phyloP scores from a whole-genome alignment of 2,888 invertebrate species.

The Agonum fuliginosum region DNA sequence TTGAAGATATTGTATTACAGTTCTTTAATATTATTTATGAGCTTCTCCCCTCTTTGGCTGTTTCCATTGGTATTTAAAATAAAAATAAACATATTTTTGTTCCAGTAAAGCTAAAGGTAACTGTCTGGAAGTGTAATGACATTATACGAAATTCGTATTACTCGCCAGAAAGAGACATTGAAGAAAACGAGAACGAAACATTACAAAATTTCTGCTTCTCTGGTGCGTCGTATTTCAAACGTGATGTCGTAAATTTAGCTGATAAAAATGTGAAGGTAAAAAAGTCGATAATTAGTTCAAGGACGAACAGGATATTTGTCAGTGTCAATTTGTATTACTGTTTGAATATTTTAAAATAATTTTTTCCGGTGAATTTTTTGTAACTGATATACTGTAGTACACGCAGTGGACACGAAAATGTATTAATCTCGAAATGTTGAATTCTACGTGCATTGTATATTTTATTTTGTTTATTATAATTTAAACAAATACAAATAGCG shows the following conservation, averaged over 20 bases:
- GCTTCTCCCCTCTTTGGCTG: background rate
- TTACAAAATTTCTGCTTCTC: background rate
- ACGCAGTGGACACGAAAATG: background rate
- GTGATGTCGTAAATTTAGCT: conserved; percentile 22
- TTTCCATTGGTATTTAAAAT: conserved; percentile 5
- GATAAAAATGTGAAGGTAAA: conserved; percentile 13
- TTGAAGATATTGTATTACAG: conserved; percentile 30
- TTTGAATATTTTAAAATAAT: conserved; percentile 29
- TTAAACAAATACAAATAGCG: background rate
- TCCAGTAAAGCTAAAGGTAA: conserved; percentile 25
- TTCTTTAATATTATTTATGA: conserved; percentile 38
- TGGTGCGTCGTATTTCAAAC: conserved; percentile 16
- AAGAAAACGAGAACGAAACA: conserved; percentile 14
- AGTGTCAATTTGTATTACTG: conserved; percentile 14
- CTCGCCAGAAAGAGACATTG: conserved; percentile 7
- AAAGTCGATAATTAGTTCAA: conserved; percentile 31
- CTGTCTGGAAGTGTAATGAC: conserved; percentile 26
- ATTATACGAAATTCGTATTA: conserved; percentile 25
- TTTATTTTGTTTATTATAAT: background rate
- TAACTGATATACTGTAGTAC: conserved; percentile 7
- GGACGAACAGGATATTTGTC: conserved; percentile 5
- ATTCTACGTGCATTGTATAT: background rate
- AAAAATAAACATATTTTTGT: conserved; percentile 37
- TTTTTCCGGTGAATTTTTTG: conserved; percentile 10
- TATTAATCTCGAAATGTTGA: conserved; percentile 1